Percentiles rank a stretch among this genome's conserved stretches.
Evolutionary conservation across 2,113 vertebrate species (phyloP).

Genomic region (Puma concolor): DNA sequence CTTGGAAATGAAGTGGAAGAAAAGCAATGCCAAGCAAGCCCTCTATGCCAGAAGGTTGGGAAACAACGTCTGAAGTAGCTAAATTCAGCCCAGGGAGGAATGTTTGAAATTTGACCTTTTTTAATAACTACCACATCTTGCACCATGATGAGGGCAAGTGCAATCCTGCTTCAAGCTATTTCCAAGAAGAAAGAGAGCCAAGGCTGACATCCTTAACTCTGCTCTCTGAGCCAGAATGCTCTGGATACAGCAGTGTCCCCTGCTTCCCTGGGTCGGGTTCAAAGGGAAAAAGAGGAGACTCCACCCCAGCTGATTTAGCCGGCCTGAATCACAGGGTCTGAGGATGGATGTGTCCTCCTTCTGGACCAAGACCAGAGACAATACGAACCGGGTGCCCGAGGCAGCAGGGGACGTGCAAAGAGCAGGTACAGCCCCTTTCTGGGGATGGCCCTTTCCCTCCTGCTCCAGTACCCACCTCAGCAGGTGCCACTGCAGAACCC

Average conservation of each 20-base stretch:
- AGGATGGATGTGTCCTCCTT: neutral
- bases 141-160: neutral
- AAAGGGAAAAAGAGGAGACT: neutral
- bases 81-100: neutral
- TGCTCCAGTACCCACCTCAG: neutral
- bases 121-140: neutral
- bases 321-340: neutral
- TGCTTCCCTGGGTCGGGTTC: neutral
- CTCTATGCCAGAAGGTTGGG: neutral
- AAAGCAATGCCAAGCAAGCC: neutral
- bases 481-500: neutral
- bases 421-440: neutral
- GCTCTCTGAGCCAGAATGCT: neutral
- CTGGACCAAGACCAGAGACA: neutral
- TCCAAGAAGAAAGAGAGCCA: neutral
- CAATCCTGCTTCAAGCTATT: neutral
- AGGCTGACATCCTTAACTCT: neutral
- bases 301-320: neutral
- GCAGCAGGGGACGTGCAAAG: neutral
- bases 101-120: neutral
- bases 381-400: fast-evolving
- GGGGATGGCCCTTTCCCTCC: neutral
- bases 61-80: neutral
- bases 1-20: neutral
- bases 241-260: neutral